phyloP scores from a whole-genome alignment of 2,888 invertebrate genomes.

The Ptycholaimellus sp. region DNA sequence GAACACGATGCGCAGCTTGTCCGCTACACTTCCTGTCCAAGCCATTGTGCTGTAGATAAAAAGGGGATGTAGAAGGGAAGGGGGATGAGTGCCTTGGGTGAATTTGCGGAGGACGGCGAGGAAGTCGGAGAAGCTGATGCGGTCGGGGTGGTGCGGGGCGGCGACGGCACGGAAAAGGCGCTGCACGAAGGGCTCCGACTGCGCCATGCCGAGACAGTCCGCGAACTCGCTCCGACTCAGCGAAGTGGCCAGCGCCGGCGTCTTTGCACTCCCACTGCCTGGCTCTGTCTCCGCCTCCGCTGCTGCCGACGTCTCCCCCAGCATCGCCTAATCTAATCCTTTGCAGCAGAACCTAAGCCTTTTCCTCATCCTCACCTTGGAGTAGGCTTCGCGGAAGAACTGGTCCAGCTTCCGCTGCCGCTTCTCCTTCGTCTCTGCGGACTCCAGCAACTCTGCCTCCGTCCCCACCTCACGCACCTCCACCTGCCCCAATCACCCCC shows the following conservation, averaged over 20 bases:
- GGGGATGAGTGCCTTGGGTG: constrained; percentile 41
- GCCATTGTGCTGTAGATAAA: background rate
- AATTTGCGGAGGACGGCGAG: constrained; percentile 73
- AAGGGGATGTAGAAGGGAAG: background rate
- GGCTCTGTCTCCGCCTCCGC: too few relatives aligned
- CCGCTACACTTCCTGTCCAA: constrained; percentile 10
- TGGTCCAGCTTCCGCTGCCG: constrained; percentile 69
- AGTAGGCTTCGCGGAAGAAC: constrained; percentile 85
- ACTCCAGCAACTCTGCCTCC: constrained; percentile 12
- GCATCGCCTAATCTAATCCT: too few relatives aligned
- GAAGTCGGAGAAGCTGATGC: constrained; percentile 73
- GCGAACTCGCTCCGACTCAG: constrained; percentile 75
- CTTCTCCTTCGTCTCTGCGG: constrained; percentile 57
- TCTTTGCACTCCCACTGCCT: too few relatives aligned
- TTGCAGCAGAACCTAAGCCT: too few relatives aligned
- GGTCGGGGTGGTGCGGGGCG: constrained; percentile 49
- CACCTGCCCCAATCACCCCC: too few relatives aligned
- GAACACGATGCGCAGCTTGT: constrained; percentile 55
- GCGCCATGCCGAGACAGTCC: constrained; percentile 75
- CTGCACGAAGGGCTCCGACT: constrained; percentile 74
- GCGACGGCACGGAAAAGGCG: constrained; percentile 96
- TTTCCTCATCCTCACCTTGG: constrained; percentile 32
- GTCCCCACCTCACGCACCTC: too few relatives aligned
- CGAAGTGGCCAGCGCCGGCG: constrained; percentile 30
- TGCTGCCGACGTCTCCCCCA: too few relatives aligned